Base-by-base conservation (phyloP, 2,113 vertebrate genomes). In the Pseudolaguvia tuberculata region DNA sequence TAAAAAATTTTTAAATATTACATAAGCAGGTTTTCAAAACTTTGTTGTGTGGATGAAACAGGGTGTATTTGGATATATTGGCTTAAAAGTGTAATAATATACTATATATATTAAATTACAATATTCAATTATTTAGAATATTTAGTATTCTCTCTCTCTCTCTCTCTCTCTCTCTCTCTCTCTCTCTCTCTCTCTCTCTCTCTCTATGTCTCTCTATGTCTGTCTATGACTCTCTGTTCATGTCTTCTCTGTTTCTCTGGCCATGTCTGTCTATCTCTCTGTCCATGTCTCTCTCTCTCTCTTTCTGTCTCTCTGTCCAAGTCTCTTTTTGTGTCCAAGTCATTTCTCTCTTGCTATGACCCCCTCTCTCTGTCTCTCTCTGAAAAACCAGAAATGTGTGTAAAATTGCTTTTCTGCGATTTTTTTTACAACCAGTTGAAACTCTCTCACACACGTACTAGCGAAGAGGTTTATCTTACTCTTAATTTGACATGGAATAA, bases 331-430 rank as follows among this genome's bases (percentile, higher is more conserved):
- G n/a, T n/a, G n/a, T n/a, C n/a, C n/a, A n/a, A n/a, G n/a, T n/a
- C n/a, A n/a, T n/a, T n/a, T 68, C 50, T 45, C 39, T 56, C 27
- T 39, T 17, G 65, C 50, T 58, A 50, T 66, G 45, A 42, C 67
- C 29, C 47, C 52, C 47, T 42, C 58, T 51, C 59, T 55, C 58
- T 39, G 15, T 39, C 62, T 45, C 39, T 50, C 42, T 39, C n/a
- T 75, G 39, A 42, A 72, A 56, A 81, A 65, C 65, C 79, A 45
- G 27, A 80, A 66, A 75, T 78, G 59, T 65, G 65, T 80, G 72
- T 59, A 80, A 42, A 81, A 81, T 81, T 65, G 77, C 72, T 78
- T 81, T 81, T 72, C 76, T 75, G 76, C 72, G 75, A 78, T 75
- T 78, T 47, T 78, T 69, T 81, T 81, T 70, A 81, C 79, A 78